These are phyloP conservation scores for Andrena haemorrhoa DNA, from an alignment of 2,888 invertebrate genomes.

Conservation along the genomic window DNA sequence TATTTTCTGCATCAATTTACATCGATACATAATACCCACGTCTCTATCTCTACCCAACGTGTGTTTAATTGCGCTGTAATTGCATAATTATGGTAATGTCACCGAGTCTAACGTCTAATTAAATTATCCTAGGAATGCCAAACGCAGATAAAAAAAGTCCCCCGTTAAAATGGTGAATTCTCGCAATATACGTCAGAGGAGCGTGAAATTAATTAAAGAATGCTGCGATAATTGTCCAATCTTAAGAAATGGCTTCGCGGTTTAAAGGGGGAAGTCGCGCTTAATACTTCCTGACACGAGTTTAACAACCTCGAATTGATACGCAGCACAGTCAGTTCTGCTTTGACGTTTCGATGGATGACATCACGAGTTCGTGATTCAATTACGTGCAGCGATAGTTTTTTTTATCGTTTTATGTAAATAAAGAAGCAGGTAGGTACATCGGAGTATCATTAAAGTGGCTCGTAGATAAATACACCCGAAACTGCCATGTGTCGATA, in stretches of 20 bases:
- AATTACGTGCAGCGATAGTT: conserved; percentile 27
- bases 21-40: conserved; percentile 2
- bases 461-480: neutral
- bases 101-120: neutral
- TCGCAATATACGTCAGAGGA: neutral
- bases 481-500: neutral
- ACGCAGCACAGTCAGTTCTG: conserved; percentile 13
- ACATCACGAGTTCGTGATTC: conserved; percentile 56
- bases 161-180: conserved; percentile 16
- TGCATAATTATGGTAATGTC: neutral
- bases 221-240: conserved; percentile 15
- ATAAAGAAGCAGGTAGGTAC: conserved; percentile 11
- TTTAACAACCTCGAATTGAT: conserved; percentile 48
- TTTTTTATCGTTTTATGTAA: conserved; percentile 34
- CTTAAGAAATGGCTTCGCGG: neutral
- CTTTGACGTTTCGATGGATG: conserved; percentile 57
- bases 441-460: conserved; percentile 1
- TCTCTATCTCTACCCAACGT: neutral
- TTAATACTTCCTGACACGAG: conserved; percentile 27
- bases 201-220: neutral
- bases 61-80: neutral
- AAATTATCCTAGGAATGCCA: conserved; percentile 17
- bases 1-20: neutral
- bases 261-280: neutral
- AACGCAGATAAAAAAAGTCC: neutral